phyloP scores from a whole-genome alignment of 1,140 invertebrate genomes.

The Heliconius hermathena region DNA sequence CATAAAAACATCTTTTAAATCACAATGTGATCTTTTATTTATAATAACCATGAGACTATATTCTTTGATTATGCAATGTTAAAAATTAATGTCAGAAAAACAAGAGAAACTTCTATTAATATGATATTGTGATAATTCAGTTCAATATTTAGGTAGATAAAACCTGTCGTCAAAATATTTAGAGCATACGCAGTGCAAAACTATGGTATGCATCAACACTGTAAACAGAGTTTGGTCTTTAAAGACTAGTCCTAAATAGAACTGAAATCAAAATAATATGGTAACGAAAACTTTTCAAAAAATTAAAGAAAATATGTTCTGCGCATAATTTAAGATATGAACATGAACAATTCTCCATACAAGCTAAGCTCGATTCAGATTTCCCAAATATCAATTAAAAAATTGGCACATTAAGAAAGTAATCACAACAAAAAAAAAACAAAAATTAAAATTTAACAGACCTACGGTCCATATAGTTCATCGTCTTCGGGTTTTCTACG shows the following conservation, averaged over 20 bases:
- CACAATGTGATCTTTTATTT: constrained; percentile 73
- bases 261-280: constrained; percentile 69
- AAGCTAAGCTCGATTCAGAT: constrained; percentile 75
- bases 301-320: constrained; percentile 58
- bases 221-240: constrained; percentile 71
- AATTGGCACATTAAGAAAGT: constrained; percentile 79
- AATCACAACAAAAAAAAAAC: constrained; percentile 77
- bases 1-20: constrained; percentile 78
- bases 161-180: constrained; percentile 31
- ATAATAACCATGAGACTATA: constrained; percentile 58
- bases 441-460: constrained; percentile 67
- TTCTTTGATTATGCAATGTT: constrained; percentile 49
- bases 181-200: constrained; percentile 22
- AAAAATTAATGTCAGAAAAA: constrained; percentile 32
- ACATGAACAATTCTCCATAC: constrained; percentile 57
- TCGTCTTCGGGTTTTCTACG: constrained; percentile 46
- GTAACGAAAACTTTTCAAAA: constrained; percentile 70
- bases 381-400: constrained; percentile 71
- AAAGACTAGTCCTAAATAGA: constrained; percentile 73
- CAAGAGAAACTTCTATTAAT: constrained; percentile 2
- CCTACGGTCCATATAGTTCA: constrained; percentile 63
- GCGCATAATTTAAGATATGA: constrained; percentile 48
- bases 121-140: not conserved
- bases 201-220: constrained; percentile 35
- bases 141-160: not conserved